phyloP scores from a whole-genome alignment of 2,113 vertebrate species.

The Vanacampus margaritifer region DNA sequence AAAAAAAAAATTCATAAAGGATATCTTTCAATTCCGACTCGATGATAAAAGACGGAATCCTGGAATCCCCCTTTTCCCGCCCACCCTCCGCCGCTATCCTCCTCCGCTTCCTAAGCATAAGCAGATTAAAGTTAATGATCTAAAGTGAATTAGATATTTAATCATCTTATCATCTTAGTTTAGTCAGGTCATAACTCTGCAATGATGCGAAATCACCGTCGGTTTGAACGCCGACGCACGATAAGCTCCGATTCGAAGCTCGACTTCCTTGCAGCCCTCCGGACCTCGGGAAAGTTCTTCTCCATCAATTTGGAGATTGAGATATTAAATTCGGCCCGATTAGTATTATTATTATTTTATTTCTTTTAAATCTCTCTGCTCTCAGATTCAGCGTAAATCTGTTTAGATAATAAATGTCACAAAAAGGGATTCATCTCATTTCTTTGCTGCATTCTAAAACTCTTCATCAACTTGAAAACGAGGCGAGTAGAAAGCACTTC shows the following conservation, averaged over 20 bases:
- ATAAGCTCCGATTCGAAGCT: constrained; percentile 39
- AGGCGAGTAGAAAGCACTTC: neutral
- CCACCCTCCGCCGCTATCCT: neutral
- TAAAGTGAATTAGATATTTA: constrained; percentile 77
- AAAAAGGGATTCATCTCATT: constrained; percentile 46
- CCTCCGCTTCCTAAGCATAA: constrained; percentile 59
- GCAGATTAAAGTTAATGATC: constrained; percentile 74
- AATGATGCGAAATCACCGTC: constrained; percentile 63
- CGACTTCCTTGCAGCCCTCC: constrained; percentile 17
- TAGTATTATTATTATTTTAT: neutral
- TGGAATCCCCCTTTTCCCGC: neutral
- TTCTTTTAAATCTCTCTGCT: neutral
- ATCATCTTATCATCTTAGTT: constrained; percentile 73
- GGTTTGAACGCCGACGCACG: constrained; percentile 48
- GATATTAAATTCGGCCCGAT: constrained; percentile 38
- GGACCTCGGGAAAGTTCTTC: constrained; percentile 24
- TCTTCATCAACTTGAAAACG: neutral
- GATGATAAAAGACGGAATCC: constrained; percentile 37
- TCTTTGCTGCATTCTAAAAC: constrained; percentile 13
- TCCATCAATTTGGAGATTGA: constrained; percentile 56
- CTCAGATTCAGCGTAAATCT: constrained; percentile 9
- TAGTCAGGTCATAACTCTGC: constrained; percentile 60
- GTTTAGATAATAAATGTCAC: constrained; percentile 33
- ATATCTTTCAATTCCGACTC: neutral
- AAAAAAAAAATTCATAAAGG: neutral